Conservation (phyloP, 2,797 vertebrate genomes). For the Myripristis jacobus region DNA sequence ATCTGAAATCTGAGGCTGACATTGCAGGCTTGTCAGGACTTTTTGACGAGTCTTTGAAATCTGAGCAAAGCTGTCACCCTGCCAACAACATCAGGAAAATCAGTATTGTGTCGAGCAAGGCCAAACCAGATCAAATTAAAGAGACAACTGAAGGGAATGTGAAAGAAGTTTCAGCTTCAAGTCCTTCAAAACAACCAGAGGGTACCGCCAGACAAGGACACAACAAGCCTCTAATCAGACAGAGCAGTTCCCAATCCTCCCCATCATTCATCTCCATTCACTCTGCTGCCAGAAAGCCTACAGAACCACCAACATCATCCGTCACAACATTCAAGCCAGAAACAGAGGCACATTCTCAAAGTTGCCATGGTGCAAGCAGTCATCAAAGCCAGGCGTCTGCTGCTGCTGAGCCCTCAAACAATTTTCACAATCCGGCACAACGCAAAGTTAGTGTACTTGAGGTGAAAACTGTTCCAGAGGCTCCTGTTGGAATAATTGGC, state of each 20-base stretch:
- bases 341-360: slow-evolving; percentile 25
- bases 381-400: slow-evolving; percentile 22
- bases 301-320: slow-evolving; percentile 72
- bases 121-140: slow-evolving; percentile 70
- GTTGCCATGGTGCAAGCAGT: slow-evolving; percentile 24
- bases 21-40: slow-evolving; percentile 87
- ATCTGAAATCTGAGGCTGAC: slow-evolving; percentile 90
- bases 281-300: slow-evolving; percentile 87
- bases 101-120: slow-evolving; percentile 86
- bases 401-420: slow-evolving; percentile 48
- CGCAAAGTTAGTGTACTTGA: slow-evolving; percentile 86
- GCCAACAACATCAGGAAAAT: slow-evolving; percentile 85
- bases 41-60: slow-evolving; percentile 87
- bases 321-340: slow-evolving; percentile 70
- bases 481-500: slow-evolving; percentile 81
- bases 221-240: slow-evolving; percentile 63
- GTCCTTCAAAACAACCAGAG: slow-evolving; percentile 41
- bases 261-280: slow-evolving; percentile 92
- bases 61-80: slow-evolving; percentile 71
- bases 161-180: slow-evolving; percentile 34
- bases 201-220: neutral
- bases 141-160: slow-evolving; percentile 40
- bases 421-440: slow-evolving; percentile 63
- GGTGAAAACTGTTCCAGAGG: slow-evolving; percentile 82
- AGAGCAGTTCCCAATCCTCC: slow-evolving; percentile 84